Evolutionary conservation across 2,888 invertebrate species (phyloP).

Genomic region (Lithosia quadra): DNA sequence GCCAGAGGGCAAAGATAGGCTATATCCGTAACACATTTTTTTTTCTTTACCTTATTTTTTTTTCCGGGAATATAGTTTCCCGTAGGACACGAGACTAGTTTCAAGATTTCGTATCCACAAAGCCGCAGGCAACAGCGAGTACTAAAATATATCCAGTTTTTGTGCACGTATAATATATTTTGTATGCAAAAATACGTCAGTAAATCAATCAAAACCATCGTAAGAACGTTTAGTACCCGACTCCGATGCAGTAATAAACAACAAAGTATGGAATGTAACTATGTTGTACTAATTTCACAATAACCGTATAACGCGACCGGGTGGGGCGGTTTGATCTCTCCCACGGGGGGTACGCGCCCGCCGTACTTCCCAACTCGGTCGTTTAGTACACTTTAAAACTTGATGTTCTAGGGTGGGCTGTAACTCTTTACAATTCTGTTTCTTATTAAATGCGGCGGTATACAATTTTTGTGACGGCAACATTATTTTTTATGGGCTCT

Average conservation of each 20-base stretch:
- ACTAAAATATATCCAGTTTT: conserved; percentile 31
- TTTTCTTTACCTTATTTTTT: too few species aligned
- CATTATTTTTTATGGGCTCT: conserved; percentile 8
- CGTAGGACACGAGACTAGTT: neutral
- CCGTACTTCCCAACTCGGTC: conserved; percentile 45
- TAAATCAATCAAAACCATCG: conserved; percentile 56
- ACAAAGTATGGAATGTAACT: conserved; percentile 64
- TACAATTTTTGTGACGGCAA: conserved; percentile 19
- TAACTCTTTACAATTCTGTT: conserved; percentile 53
- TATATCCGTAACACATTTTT: too few species aligned
- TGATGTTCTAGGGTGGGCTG: conserved; percentile 47
- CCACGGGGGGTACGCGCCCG: conserved; percentile 31
- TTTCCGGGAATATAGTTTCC: too few species aligned
- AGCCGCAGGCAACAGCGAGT: neutral
- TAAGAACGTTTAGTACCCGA: conserved; percentile 51
- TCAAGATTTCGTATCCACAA: neutral
- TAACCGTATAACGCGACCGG: conserved; percentile 57
- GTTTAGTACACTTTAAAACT: conserved; percentile 57
- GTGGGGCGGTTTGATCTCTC: conserved; percentile 33
- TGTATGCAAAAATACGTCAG: conserved; percentile 48
- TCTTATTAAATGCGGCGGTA: conserved; percentile 43
- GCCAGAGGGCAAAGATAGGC: too few species aligned
- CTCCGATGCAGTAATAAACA: conserved; percentile 63
- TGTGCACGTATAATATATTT: conserved; percentile 22
- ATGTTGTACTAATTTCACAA: conserved; percentile 67